Evolutionary conservation across 2,113 vertebrate species (phyloP).

Genomic region (Scomber colias): DNA sequence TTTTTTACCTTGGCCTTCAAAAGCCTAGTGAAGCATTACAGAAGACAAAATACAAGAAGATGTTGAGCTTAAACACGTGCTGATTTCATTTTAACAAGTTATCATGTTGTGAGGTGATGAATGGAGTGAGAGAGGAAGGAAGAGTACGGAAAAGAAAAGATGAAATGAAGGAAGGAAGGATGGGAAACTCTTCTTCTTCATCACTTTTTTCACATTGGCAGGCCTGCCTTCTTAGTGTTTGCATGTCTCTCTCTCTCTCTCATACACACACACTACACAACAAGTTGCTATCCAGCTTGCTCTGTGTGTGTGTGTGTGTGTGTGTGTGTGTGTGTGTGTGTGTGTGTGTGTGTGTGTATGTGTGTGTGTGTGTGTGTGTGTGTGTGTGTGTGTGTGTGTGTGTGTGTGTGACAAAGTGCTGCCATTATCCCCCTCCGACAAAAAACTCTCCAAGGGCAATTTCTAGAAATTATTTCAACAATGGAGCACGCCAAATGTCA

Average conservation of each 20-base stretch:
- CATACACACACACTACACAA: not conserved
- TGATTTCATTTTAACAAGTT: not conserved
- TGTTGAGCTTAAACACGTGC: too few species aligned
- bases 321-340: not conserved
- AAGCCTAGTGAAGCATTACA: too few species aligned
- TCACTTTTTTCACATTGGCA: not conserved
- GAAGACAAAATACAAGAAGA: too few species aligned
- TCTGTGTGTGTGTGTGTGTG: conserved; percentile 19
- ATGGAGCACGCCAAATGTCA: conserved; percentile 97
- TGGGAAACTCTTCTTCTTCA: not conserved
- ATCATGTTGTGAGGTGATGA: not conserved
- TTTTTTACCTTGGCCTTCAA: too few species aligned
- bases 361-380: conserved; percentile 24
- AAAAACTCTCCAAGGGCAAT: conserved; percentile 93
- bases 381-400: conserved; percentile 10
- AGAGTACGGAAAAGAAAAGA: not conserved
- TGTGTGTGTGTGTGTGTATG: conserved; percentile 16
- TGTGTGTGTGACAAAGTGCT: conserved; percentile 72
- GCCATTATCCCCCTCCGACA: conserved; percentile 93
- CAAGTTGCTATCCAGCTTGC: not conserved
- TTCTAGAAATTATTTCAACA: conserved; percentile 99
- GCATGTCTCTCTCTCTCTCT: not conserved
- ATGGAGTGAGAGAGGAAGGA: too few species aligned
- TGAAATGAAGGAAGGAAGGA: not conserved
- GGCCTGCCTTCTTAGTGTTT: not conserved